These are phyloP conservation scores for Phylloscopus trochilus DNA, from an alignment of 2,113 vertebrate genomes.

Conservation along the genomic window DNA sequence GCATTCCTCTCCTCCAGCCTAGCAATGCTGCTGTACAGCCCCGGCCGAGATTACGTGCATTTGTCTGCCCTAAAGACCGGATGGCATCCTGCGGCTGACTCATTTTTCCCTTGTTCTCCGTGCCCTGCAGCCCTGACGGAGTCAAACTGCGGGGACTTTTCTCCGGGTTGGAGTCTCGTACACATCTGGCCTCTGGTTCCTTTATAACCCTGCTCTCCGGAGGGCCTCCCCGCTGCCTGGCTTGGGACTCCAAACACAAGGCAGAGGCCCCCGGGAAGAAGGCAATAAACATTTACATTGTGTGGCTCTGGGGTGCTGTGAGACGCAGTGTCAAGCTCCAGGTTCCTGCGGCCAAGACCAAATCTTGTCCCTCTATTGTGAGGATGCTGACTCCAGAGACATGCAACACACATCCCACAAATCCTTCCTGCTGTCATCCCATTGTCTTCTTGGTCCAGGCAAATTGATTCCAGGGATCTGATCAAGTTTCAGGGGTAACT, in stretches of 20 bases:
- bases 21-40: constrained; percentile 26
- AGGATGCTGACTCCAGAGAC: background rate
- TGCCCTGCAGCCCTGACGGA: background rate
- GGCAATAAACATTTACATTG: background rate
- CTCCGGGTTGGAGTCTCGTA: background rate
- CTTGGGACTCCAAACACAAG: background rate
- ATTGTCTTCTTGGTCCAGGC: background rate
- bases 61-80: constrained; percentile 24
- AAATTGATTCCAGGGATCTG: constrained; percentile 5
- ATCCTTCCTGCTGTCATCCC: background rate
- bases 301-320: background rate
- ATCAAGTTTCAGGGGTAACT: background rate
- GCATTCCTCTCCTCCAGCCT: constrained; percentile 23
- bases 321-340: background rate
- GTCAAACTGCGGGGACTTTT: background rate
- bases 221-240: background rate
- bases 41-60: background rate
- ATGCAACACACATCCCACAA: background rate
- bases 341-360: background rate
- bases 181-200: background rate
- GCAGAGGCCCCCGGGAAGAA: background rate
- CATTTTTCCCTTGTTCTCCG: constrained; percentile 10
- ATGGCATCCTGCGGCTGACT: constrained; percentile 1
- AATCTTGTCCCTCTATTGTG: background rate
- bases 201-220: background rate